These are phyloP conservation scores for Apamea crenata DNA, from an alignment of 2,888 invertebrate species.

Conservation along the genomic window DNA sequence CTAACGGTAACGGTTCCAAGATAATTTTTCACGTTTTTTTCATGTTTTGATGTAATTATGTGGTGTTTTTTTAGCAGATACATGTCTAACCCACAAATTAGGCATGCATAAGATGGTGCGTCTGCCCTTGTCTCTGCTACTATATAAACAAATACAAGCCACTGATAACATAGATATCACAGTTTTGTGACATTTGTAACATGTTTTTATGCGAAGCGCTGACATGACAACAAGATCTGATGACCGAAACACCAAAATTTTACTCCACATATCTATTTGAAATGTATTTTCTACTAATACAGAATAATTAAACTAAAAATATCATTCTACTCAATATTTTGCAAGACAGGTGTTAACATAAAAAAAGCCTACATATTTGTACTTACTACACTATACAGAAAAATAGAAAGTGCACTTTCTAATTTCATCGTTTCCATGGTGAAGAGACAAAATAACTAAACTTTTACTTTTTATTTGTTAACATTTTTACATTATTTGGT, in stretches of 20 bases:
- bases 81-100: constrained; percentile 47
- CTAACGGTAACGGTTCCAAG: constrained; percentile 13
- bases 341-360: neutral
- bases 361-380: neutral
- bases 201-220: neutral
- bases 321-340: too few relatives aligned
- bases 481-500: neutral
- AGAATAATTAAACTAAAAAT: neutral
- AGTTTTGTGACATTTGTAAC: constrained; percentile 15
- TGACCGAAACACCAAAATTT: neutral
- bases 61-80: constrained; percentile 4
- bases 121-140: constrained; percentile 24
- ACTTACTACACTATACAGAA: neutral
- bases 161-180: constrained; percentile 48
- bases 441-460: neutral
- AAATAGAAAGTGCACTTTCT: constrained; percentile 49
- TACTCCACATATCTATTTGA: accelerated
- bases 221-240: neutral
- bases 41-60: constrained; percentile 7
- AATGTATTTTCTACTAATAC: neutral
- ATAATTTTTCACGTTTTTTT: neutral
- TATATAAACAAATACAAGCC: constrained; percentile 37
- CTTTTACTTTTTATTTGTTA: constrained; percentile 37
- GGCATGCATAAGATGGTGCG: constrained; percentile 6
- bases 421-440: constrained; percentile 7